Percentiles rank a stretch among this genome's conserved stretches.
Conservation (phyloP, 1,140 invertebrate species). For the Drosophila takahashii region DNA sequence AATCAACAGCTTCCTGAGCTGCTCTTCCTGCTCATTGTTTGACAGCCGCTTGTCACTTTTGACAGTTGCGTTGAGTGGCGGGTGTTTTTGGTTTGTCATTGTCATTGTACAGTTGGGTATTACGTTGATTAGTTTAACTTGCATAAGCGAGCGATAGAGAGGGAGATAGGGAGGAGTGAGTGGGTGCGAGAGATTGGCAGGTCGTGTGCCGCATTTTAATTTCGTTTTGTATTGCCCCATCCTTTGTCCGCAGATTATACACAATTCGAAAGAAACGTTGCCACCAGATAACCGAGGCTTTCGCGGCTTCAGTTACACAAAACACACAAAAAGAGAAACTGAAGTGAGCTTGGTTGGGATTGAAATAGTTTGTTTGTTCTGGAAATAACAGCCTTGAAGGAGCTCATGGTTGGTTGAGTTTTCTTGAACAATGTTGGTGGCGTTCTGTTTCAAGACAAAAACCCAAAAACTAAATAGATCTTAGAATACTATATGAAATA, state of each 20-base stretch:
- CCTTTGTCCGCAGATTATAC: constrained; percentile 71
- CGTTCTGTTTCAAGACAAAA: background rate
- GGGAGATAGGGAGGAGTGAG: constrained; percentile 16
- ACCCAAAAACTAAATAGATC: background rate
- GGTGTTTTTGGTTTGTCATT: constrained; percentile 79
- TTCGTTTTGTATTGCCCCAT: constrained; percentile 71
- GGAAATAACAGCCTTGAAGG: constrained; percentile 17
- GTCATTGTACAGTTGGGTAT: constrained; percentile 56
- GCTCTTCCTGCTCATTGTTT: constrained; percentile 69
- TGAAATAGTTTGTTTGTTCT: constrained; percentile 47
- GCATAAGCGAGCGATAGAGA: constrained; percentile 41
- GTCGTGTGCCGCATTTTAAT: constrained; percentile 82
- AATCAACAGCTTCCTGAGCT: constrained; percentile 70
- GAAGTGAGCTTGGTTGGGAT: constrained; percentile 21
- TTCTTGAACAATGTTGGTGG: background rate
- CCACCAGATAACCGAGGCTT: constrained; percentile 45
- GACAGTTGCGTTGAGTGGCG: constrained; percentile 73
- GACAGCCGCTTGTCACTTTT: constrained; percentile 78
- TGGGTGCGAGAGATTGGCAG: constrained; percentile 73
- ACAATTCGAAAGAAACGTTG: constrained; percentile 43
- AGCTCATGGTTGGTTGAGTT: background rate
- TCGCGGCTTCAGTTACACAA: constrained; percentile 45
- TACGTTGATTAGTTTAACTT: constrained; percentile 80
- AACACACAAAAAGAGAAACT: constrained; percentile 24
- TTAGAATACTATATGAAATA: background rate